phyloP scores from a whole-genome alignment of 2,113 vertebrate species.

The Verasper variegatus region DNA sequence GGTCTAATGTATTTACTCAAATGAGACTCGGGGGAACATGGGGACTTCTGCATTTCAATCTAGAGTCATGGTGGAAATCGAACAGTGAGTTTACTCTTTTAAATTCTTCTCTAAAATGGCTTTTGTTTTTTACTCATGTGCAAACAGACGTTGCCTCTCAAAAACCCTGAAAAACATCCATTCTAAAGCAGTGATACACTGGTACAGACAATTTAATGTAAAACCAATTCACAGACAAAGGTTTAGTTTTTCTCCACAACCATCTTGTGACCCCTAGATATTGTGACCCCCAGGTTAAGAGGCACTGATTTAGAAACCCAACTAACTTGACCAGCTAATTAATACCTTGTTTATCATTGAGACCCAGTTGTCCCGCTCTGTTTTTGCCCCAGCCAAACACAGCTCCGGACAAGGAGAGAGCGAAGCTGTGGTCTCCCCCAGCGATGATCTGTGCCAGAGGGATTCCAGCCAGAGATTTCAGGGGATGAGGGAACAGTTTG shows the following conservation, averaged over 20 bases:
- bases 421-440: constrained; percentile 89
- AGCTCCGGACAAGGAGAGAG: constrained; percentile 89
- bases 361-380: constrained; percentile 89
- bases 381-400: constrained; percentile 95
- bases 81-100: no score
- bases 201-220: no score
- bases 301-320: background rate
- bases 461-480: constrained; percentile 85
- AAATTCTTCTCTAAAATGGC: no score
- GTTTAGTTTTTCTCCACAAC: background rate
- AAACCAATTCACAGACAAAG: no score
- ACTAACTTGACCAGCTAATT: background rate
- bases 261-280: background rate
- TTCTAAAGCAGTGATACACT: no score
- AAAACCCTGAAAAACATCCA: no score
- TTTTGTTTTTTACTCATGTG: no score
- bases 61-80: no score
- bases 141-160: no score
- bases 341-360: constrained; percentile 88
- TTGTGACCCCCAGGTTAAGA: background rate
- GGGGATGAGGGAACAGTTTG: constrained; percentile 77
- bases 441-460: constrained; percentile 89
- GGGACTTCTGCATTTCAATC: no score
- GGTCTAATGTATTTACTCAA: background rate
- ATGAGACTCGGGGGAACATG: background rate